Percentiles rank a stretch among this genome's conserved stretches.
These are phyloP conservation scores for Lydus trimaculatus DNA, from an alignment of 2,888 invertebrate genomes.

Conservation along the genomic window DNA sequence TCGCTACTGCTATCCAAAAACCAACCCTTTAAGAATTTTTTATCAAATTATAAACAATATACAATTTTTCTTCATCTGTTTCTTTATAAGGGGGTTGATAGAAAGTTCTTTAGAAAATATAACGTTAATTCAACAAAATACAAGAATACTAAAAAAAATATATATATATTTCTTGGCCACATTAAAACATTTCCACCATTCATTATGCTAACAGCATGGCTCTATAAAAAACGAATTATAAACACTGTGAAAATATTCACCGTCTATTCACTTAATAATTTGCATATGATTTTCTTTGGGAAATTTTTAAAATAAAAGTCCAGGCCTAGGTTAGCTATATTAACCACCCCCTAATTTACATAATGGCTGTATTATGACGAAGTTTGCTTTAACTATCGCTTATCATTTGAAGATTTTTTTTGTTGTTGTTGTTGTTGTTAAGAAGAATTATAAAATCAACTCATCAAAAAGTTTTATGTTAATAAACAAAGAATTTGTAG, in stretches of 20 bases:
- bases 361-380: conserved; percentile 55
- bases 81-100: conserved; percentile 35
- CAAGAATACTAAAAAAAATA: conserved; percentile 42
- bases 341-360: conserved; percentile 53
- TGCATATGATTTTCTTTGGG: conserved; percentile 59
- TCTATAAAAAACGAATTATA: conserved; percentile 58
- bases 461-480: conserved; percentile 38
- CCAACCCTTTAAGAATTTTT: conserved; percentile 20
- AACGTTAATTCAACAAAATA: conserved; percentile 38
- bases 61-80: conserved; percentile 44
- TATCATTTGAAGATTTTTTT: conserved; percentile 24
- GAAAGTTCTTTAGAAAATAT: conserved; percentile 42
- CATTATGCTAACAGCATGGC: conserved; percentile 59
- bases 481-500: conserved; percentile 34
- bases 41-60: conserved; percentile 31
- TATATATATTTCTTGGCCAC: conserved; percentile 35
- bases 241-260: conserved; percentile 62
- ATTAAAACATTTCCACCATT: conserved; percentile 49
- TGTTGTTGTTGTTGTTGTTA: conserved; percentile 28
- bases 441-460: conserved; percentile 34
- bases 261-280: conserved; percentile 58
- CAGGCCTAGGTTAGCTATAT: conserved; percentile 55
- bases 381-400: conserved; percentile 40
- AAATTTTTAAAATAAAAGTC: conserved; percentile 50
- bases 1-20: too few species aligned